phyloP scores from a whole-genome alignment of 2,888 invertebrate genomes.

The Drosophila ezoana region DNA sequence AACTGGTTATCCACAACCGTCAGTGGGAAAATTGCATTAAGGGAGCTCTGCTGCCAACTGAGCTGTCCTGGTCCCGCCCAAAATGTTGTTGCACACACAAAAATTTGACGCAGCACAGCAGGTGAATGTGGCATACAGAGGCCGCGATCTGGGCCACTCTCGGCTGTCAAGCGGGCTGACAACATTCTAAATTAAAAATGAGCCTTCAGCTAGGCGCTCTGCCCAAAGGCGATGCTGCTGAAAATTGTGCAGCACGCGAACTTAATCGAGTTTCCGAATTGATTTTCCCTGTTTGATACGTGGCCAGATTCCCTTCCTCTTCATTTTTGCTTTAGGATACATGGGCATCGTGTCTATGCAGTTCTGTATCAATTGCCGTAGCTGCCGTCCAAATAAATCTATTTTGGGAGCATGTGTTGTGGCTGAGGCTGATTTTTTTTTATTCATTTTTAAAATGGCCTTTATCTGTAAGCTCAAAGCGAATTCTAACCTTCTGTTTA shows the following conservation, averaged over 20 bases:
- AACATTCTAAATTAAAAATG: slow-evolving; percentile 41
- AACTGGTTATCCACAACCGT: background rate
- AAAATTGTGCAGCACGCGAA: slow-evolving; percentile 19
- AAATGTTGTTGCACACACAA: slow-evolving; percentile 8
- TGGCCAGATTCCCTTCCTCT: background rate
- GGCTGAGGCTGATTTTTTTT: too few relatives aligned
- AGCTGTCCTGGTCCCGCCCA: too few relatives aligned
- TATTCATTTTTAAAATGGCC: too few relatives aligned
- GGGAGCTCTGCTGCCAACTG: background rate
- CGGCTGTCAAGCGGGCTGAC: slow-evolving; percentile 20
- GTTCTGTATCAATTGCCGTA: too few relatives aligned
- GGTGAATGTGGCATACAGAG: slow-evolving; percentile 1
- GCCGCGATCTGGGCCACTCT: slow-evolving; percentile 8
- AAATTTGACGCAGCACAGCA: slow-evolving; percentile 13
- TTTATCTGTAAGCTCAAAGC: too few relatives aligned
- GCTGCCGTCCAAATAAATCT: too few relatives aligned
- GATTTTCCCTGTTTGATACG: slow-evolving; percentile 21
- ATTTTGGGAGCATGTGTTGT: background rate
- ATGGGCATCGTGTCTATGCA: background rate
- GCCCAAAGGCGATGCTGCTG: slow-evolving; percentile 29
- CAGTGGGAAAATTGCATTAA: slow-evolving; percentile 23
- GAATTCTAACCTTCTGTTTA: too few relatives aligned
- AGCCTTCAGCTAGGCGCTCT: slow-evolving; percentile 6
- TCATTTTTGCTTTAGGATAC: background rate
- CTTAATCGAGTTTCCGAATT: slow-evolving; percentile 37